Evolutionary conservation across 2,888 invertebrate genomes (phyloP), one percentile per base, ranked within the genome.

Genomic region (Drosophila affinis): DNA sequence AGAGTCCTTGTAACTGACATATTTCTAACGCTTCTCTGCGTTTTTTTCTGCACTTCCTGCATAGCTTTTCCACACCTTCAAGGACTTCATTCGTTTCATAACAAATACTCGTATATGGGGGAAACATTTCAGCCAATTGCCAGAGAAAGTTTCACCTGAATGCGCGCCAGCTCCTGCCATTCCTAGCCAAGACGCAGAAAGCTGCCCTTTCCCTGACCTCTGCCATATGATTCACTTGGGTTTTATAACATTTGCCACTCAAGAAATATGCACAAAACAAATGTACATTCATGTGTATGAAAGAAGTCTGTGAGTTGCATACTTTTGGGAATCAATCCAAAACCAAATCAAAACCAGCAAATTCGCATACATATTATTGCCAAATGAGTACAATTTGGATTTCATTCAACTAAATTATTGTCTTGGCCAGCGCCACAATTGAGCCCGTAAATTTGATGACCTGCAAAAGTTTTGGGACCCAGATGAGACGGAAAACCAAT

Each of bases 361-460:
- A 14, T 7, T 27, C n/a, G 1, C 17, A 18, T 39, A 0, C 4
- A 14, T 17, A 4, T 4, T 17, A 34, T 51, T 6, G 24, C 39
- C 44, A 44, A 44, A 3, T n/a, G 3, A 5, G 3, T 12, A 29
- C 9, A 47, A 17, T 24, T n/a, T 44, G 47, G n/a, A 21, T n/a
- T 44, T 49, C 9, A 21, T 17, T 18, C 9, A 34, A 1, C 39
- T 79, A 86, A 24, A 82, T 61, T 51, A 87, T 83, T 12, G 88
- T 82, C 46, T 82, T 82, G 54, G 82, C 88, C 83, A 83, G 63
- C 44, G 87, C 84, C 72, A 83, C 82, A 78, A 83, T 88, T 60
- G 87, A 83, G 67, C 87, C 88, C 53, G 83, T 88, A 69, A 87
- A 88, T 62, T 88, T 87, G 59, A 83, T 72, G 64, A 83, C 61